Conservation (phyloP, 2,888 invertebrate genomes). For the Bugulina stolonifera region DNA sequence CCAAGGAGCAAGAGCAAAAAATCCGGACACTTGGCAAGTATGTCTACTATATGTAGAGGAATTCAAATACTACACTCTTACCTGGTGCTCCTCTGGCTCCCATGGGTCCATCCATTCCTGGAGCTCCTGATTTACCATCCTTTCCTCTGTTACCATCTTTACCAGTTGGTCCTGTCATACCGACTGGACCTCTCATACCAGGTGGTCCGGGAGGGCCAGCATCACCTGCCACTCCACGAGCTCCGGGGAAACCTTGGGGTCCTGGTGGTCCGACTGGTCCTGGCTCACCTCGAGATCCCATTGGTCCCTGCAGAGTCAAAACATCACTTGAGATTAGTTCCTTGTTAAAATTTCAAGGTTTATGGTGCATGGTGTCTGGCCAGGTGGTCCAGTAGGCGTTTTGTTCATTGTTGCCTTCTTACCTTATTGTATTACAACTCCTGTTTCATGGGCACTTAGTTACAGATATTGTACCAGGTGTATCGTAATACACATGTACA, state of each 20-base stretch:
- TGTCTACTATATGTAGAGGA: not conserved
- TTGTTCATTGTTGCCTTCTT: no score
- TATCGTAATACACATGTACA: no score
- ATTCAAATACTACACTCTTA: not conserved
- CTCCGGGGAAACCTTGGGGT: slow-evolving; percentile 19
- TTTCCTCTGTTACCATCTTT: slow-evolving; percentile 24
- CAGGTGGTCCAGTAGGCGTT: no score
- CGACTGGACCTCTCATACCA: slow-evolving; percentile 24
- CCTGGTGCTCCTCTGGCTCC: slow-evolving; percentile 29
- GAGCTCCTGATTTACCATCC: slow-evolving; percentile 19
- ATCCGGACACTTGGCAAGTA: no score
- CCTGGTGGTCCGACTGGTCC: slow-evolving; percentile 24
- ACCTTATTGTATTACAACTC: no score
- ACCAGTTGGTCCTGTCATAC: slow-evolving; percentile 27
- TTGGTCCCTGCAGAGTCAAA: not conserved
- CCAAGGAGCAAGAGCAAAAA: no score
- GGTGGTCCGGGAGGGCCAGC: slow-evolving; percentile 23
- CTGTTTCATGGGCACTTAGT: no score
- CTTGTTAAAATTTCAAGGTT: no score
- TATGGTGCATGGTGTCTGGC: no score
- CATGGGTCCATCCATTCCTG: slow-evolving; percentile 26
- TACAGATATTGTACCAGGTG: no score
- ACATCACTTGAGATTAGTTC: no score
- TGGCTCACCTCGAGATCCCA: slow-evolving; percentile 18
- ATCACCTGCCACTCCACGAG: slow-evolving; percentile 15